Evolutionary conservation across 92 coral and sea anemone genomes (phyloP).

Genomic region (Porites lobata): DNA sequence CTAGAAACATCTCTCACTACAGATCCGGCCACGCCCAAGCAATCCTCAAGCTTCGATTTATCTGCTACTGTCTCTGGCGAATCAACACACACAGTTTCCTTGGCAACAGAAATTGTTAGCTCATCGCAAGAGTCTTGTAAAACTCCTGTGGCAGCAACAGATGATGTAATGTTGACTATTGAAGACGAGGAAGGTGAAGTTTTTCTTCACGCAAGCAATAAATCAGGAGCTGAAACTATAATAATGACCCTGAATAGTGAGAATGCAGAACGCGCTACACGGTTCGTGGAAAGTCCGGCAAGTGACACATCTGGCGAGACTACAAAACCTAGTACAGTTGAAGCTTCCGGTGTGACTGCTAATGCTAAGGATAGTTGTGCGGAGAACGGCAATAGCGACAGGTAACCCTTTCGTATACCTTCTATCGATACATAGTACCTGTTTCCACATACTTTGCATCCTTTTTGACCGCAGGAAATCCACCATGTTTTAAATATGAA

Average conservation of each 20-base stretch:
- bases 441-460: not conserved
- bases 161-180: constrained; percentile 19
- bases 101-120: not conserved
- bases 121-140: constrained; percentile 22
- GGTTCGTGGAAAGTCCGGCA: not conserved
- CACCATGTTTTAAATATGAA: too few species aligned
- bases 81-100: not conserved
- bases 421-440: not conserved
- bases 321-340: not conserved
- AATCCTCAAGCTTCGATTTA: not conserved
- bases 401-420: not conserved
- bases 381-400: not conserved
- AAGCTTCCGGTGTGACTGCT: not conserved
- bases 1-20: not conserved
- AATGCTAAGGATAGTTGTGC: not conserved
- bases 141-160: constrained; percentile 17
- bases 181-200: not conserved
- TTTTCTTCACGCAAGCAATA: not conserved
- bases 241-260: not conserved
- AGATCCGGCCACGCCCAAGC: not conserved
- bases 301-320: not conserved
- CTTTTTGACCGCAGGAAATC: too few species aligned
- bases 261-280: not conserved
- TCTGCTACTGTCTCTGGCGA: not conserved
- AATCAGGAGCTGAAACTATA: not conserved